Evolutionary conservation across 2,888 invertebrate species (phyloP).

Genomic region (Flexamia atlantica): DNA sequence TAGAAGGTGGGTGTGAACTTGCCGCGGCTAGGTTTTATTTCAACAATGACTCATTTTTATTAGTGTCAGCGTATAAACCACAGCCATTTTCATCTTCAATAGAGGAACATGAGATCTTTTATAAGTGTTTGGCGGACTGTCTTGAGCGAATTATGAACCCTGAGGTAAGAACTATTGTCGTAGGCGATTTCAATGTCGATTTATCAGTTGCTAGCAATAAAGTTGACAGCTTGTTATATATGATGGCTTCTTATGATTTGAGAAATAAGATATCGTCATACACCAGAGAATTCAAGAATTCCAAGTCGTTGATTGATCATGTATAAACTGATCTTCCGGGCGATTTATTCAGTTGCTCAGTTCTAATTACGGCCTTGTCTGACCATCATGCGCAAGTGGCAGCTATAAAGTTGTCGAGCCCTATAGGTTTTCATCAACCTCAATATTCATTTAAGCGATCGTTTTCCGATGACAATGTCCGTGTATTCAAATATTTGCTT

Average conservation of each 20-base stretch:
- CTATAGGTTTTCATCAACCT: not conserved
- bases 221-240: slow-evolving; percentile 2
- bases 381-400: not conserved
- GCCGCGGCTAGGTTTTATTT: not conserved
- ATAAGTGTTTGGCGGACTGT: not conserved
- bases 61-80: slow-evolving; percentile 5
- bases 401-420: not conserved
- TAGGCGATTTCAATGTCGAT: not conserved
- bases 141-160: not conserved
- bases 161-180: not conserved
- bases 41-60: not conserved
- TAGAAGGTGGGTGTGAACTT: not conserved
- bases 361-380: slow-evolving; percentile 1
- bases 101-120: not conserved
- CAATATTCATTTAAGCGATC: not conserved
- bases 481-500: slow-evolving; percentile 2
- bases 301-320: slow-evolving; percentile 23
- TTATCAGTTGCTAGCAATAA: not conserved
- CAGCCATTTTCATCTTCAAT: not conserved
- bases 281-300: slow-evolving; percentile 25
- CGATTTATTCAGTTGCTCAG: not conserved
- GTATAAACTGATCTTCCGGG: slow-evolving; percentile 22
- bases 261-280: not conserved
- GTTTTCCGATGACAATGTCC: slow-evolving; percentile 23
- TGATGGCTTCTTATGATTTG: slow-evolving; percentile 20